Percentiles rank a stretch among this genome's conserved stretches.
Conservation (phyloP, 1,140 invertebrate genomes). For the Hyles vespertilio region DNA sequence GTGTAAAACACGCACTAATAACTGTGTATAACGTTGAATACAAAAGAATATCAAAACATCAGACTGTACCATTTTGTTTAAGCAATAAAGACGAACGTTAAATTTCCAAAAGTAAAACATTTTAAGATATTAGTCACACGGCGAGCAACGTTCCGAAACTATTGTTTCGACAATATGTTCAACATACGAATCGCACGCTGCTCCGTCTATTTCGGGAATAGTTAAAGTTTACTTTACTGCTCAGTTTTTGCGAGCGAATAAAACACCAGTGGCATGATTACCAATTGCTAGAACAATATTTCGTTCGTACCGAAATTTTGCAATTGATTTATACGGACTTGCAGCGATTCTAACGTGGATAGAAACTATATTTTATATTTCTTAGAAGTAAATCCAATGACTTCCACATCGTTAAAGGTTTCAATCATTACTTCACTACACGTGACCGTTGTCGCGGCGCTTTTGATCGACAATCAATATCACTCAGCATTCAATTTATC, state of each 20-base stretch:
- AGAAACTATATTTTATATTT: slow-evolving; percentile 13
- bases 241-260: slow-evolving; percentile 44
- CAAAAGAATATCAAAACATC: slow-evolving; percentile 17
- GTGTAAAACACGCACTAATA: neutral
- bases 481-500: slow-evolving; percentile 49
- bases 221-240: slow-evolving; percentile 43
- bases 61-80: slow-evolving; percentile 22
- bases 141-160: slow-evolving; percentile 28
- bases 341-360: neutral
- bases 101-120: slow-evolving; percentile 43
- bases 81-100: slow-evolving; percentile 28
- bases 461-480: slow-evolving; percentile 60
- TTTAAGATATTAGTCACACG: slow-evolving; percentile 55
- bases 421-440: slow-evolving; percentile 32
- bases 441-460: slow-evolving; percentile 38
- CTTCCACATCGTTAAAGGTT: slow-evolving; percentile 33
- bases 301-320: neutral
- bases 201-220: slow-evolving; percentile 48
- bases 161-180: slow-evolving; percentile 58
- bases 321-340: neutral
- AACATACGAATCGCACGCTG: slow-evolving; percentile 48
- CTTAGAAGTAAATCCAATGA: slow-evolving; percentile 24
- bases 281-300: slow-evolving; percentile 6
- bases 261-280: slow-evolving; percentile 27
- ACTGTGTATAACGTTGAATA: neutral